Conservation (phyloP, 2,113 vertebrate species). For the Bolborhynchus lineola region DNA sequence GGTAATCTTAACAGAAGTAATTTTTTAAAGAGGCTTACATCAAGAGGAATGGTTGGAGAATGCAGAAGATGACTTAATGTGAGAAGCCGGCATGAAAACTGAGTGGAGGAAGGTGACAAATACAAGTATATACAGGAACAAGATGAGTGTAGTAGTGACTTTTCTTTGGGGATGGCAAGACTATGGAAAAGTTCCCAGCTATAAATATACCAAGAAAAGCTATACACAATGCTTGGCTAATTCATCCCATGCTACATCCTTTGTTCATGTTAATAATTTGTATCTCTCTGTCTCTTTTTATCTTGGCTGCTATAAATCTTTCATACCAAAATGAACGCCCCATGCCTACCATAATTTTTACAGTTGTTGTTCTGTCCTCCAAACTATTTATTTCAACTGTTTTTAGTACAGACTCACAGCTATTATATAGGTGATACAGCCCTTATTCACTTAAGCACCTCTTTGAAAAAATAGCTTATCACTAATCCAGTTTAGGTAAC, state of each 20-base stretch:
- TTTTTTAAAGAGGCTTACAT: neutral
- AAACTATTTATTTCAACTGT: neutral
- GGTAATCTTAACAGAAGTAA: neutral
- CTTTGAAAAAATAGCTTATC: neutral
- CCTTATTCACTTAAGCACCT: neutral
- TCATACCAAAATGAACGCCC: neutral
- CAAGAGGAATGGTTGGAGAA: neutral
- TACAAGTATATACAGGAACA: neutral
- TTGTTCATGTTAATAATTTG: neutral
- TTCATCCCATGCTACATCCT: neutral
- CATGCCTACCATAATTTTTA: neutral
- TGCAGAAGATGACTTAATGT: neutral
- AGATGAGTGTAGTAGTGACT: neutral
- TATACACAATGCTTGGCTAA: neutral
- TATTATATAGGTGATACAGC: neutral
- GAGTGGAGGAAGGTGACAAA: neutral
- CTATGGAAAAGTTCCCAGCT: neutral
- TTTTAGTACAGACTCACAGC: neutral
- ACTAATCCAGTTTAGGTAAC: neutral
- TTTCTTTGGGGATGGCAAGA: neutral
- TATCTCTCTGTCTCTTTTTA: neutral
- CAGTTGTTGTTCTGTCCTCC: neutral
- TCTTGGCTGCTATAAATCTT: neutral
- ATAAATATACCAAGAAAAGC: neutral
- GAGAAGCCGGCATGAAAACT: neutral